A percentile compares a stretch with the other conserved stretches of the same genome.
Evolutionary conservation across 2,113 vertebrate species (phyloP).

Genomic region (Periophthalmodon schlosseri): DNA sequence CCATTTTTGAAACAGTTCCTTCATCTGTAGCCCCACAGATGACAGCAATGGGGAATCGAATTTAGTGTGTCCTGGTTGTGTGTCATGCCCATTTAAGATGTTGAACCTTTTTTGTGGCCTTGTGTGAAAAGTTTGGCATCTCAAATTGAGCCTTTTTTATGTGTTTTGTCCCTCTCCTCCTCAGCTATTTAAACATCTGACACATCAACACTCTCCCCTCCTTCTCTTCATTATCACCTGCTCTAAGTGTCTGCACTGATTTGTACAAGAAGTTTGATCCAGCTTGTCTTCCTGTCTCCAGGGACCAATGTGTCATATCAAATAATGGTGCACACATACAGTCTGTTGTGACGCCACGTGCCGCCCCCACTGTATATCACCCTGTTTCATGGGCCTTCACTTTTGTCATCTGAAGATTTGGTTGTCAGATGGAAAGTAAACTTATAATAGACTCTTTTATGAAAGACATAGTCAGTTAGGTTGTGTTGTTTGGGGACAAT

Average conservation of each 20-base stretch:
- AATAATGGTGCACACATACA: conserved; percentile 45
- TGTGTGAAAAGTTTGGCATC: neutral
- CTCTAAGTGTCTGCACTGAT: conserved; percentile 61
- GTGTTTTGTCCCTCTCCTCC: conserved; percentile 24
- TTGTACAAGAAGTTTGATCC: conserved; percentile 63
- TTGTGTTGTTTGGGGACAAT: neutral
- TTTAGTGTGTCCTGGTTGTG: neutral
- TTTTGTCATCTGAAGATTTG: neutral
- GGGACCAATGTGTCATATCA: conserved; percentile 57
- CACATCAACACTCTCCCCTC: neutral
- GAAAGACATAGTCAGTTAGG: neutral
- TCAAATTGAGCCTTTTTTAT: conserved; percentile 2
- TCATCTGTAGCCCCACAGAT: no score
- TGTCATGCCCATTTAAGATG: neutral
- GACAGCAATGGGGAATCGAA: no score
- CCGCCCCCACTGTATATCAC: conserved; percentile 12
- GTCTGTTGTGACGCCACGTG: conserved; percentile 38
- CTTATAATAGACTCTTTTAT: neutral
- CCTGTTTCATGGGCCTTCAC: conserved; percentile 10
- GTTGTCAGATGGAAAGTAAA: neutral
- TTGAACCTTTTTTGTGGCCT: neutral
- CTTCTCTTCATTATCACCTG: conserved; percentile 68
- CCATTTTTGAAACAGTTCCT: no score
- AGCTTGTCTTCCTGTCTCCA: conserved; percentile 35
- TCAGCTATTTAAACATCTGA: conserved; percentile 24